Percentiles rank a stretch among this genome's conserved stretches.
Conservation (phyloP, 2,797 vertebrate genomes). For the Mus caroli region DNA sequence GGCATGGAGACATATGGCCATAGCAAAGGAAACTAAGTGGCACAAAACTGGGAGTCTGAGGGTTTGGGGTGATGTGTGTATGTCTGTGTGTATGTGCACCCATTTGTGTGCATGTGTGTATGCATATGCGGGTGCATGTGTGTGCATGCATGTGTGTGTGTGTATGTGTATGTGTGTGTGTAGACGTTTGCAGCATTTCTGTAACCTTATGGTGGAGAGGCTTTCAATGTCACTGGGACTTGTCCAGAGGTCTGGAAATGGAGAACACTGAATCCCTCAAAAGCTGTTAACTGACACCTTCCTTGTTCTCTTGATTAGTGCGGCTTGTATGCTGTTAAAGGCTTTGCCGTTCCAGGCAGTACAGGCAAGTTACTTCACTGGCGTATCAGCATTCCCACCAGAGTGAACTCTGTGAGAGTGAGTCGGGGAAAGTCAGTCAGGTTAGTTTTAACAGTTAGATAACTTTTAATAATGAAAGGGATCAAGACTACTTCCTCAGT, state of each 20-base stretch:
- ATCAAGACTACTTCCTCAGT: constrained; percentile 27
- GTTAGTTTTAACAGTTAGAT: constrained; percentile 64
- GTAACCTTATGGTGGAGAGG: background rate
- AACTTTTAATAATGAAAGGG: constrained; percentile 48
- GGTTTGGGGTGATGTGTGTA: background rate
- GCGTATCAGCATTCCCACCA: constrained; percentile 44
- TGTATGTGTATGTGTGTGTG: background rate
- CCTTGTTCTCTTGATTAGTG: constrained; percentile 15
- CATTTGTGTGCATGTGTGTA: too few relatives aligned
- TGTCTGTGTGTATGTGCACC: background rate
- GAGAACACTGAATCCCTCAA: constrained; percentile 6
- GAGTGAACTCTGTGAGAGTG: constrained; percentile 50
- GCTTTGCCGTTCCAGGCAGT: constrained; percentile 40
- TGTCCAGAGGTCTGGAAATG: constrained; percentile 16
- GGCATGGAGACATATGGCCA: background rate
- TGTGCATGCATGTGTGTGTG: background rate
- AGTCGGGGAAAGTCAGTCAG: constrained; percentile 55
- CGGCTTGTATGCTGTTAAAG: constrained; percentile 40
- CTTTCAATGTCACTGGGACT: background rate
- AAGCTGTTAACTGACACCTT: constrained; percentile 41
- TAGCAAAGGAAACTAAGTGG: background rate
- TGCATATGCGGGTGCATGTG: too few relatives aligned
- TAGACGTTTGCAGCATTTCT: background rate
- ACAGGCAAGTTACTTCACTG: constrained; percentile 24
- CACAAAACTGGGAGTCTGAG: background rate